Evolutionary conservation across 2,888 invertebrate genomes (phyloP).

Genomic region (Ptychoptera contaminata): DNA sequence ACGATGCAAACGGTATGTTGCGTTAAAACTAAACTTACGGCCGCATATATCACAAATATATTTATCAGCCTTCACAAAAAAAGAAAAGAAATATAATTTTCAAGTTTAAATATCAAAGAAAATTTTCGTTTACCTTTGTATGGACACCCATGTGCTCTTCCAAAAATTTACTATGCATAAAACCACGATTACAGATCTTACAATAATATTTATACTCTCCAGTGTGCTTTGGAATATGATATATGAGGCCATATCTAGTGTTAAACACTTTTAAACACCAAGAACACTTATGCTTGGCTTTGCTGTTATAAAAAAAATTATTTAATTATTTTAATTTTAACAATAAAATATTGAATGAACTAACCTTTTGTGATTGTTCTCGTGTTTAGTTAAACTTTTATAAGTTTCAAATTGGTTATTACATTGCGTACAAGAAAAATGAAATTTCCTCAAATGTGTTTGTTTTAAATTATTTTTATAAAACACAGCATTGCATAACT

Average conservation of each 20-base stretch:
- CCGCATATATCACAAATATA: conserved; percentile 2
- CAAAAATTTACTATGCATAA: conserved; percentile 1
- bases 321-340: too few relatives aligned
- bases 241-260: conserved; percentile 1
- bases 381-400: background rate
- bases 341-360: too few relatives aligned
- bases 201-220: conserved; percentile 1
- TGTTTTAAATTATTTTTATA: background rate
- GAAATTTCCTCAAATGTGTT: background rate
- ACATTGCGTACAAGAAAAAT: background rate
- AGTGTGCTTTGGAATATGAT: conserved; percentile 3
- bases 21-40: conserved; percentile 1
- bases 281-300: background rate
- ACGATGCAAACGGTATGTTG: conserved; percentile 2
- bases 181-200: background rate
- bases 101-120: background rate
- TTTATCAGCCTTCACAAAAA: background rate
- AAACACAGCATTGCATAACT: background rate
- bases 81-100: too few relatives aligned
- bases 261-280: conserved; percentile 1
- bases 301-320: background rate
- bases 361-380: background rate
- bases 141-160: conserved; percentile 2
- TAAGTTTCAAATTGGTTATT: background rate
- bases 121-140: background rate